Conservation (phyloP, 2,113 vertebrate genomes). For the Loxodonta africana region DNA sequence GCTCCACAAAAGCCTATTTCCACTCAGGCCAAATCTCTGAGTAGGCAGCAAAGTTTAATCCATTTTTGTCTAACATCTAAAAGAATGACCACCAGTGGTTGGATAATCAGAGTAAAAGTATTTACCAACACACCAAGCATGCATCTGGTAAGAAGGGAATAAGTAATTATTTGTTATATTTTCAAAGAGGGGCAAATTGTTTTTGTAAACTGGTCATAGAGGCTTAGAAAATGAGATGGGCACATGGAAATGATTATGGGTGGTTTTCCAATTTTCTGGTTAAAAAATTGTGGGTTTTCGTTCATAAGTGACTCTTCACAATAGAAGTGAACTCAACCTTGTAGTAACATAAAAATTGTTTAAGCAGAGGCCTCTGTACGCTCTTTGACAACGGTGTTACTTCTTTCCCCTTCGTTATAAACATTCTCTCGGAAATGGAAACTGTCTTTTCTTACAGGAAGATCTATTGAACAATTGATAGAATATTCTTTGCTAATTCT, state of each 20-base stretch:
- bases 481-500: background rate
- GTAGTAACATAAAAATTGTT: constrained; percentile 7
- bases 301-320: constrained; percentile 60
- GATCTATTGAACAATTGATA: background rate
- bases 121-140: constrained; percentile 52
- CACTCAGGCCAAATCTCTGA: constrained; percentile 31
- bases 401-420: constrained; percentile 25
- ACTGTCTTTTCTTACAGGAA: background rate
- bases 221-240: constrained; percentile 33
- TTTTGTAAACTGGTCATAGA: constrained; percentile 34
- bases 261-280: constrained; percentile 67
- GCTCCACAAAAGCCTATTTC: constrained; percentile 70
- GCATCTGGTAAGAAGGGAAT: background rate
- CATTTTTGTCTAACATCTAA: constrained; percentile 64
- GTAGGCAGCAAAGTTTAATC: constrained; percentile 73
- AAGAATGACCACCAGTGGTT: constrained; percentile 67
- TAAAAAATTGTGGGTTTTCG: constrained; percentile 50
- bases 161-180: background rate
- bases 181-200: constrained; percentile 58
- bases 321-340: constrained; percentile 34
- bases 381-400: background rate
- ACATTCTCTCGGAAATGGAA: background rate
- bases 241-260: constrained; percentile 55
- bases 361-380: background rate
- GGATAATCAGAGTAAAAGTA: constrained; percentile 34